These are phyloP conservation scores for Drosophila pegasa DNA, from an alignment of 2,888 invertebrate species.

Conservation along the genomic window DNA sequence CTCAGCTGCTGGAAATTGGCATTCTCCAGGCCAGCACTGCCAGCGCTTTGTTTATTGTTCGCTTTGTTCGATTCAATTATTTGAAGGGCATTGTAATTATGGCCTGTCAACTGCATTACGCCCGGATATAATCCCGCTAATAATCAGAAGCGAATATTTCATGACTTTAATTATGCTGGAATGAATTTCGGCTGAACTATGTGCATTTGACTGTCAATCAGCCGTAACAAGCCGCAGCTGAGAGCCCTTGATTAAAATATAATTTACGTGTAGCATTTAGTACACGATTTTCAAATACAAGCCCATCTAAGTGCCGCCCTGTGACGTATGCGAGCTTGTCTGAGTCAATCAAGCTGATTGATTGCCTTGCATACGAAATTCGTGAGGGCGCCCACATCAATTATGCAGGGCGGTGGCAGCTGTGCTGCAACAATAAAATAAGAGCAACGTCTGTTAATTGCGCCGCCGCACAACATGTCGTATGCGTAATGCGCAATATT, in stretches of 20 bases:
- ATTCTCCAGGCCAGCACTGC: conserved; percentile 8
- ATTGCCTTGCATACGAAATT: conserved; percentile 44
- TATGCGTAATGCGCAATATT: conserved; percentile 48
- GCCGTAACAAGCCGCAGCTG: conserved; percentile 2
- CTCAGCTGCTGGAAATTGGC: conserved; percentile 22
- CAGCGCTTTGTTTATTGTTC: conserved; percentile 29
- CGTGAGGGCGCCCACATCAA: conserved; percentile 43
- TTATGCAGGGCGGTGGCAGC: conserved; percentile 46
- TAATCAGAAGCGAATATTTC: conserved; percentile 8
- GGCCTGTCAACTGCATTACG: conserved; percentile 24
- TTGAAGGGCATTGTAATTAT: conserved; percentile 44
- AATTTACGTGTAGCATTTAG: conserved; percentile 36
- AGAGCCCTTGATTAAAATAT: conserved; percentile 12
- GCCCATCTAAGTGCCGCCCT: conserved; percentile 8
- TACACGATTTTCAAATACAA: conserved; percentile 11
- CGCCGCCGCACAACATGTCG: conserved; percentile 36
- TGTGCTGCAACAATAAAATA: conserved; percentile 22
- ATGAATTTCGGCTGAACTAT: conserved; percentile 15
- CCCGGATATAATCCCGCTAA: conserved; percentile 29
- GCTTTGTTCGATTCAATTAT: conserved; percentile 35
- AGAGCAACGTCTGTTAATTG: conserved; percentile 41
- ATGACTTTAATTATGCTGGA: conserved; percentile 2
- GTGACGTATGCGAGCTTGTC: conserved; percentile 36
- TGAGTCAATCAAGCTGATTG: conserved; percentile 65
- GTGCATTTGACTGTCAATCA: conserved; percentile 19